Evolutionary conservation across 2,888 invertebrate species (phyloP), one percentile per base, ranked within the genome.

Genomic region (Dusona sp.): DNA sequence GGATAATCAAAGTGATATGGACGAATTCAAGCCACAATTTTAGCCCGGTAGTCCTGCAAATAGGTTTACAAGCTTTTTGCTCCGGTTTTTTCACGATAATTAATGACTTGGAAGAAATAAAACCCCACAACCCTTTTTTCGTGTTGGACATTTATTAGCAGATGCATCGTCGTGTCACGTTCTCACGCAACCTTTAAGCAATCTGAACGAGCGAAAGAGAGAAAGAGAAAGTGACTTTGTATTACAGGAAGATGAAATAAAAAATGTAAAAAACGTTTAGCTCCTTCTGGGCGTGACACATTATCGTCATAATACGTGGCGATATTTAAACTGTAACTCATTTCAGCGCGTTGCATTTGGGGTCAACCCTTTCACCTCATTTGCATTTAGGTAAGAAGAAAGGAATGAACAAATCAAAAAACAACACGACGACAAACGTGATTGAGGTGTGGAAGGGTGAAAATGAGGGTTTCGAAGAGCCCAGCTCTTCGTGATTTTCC

Each of bases 301-400:
- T 93, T 93, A 92, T 88, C 91, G 89, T 88, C 61, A 93, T 92
- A 93, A 94, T 93, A 89, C 91, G 88, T 90, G 88, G 86, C 91
- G 93, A 93, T 93, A 94, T 94, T 94, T 93, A 93, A 93, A 93
- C 91, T 92, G 92, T 92, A 92, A 92, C 93, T 91, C 91, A 90
- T 90, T 90, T 87, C 88, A 81, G 79, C 86, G 83, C 81, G 88
- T 78, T 73, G 79, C 74, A 54, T 74, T 82, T 57, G 73, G 38
- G 79, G 70, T 77, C 89, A 93, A 93, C 93, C 93, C 93, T 93
- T 93, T 92, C 83, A 90, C 73, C 90, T 92, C 88, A 93, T 93
- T 93, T 93, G 92, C 93, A 93, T 93, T 74, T 70, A 87, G 87
- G 81, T 72, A 87, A 86, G 89, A 84, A 84, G 68, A 81, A 74